phyloP scores from a whole-genome alignment of 2,888 invertebrate species.

The Zhuqinia jingwanae region DNA sequence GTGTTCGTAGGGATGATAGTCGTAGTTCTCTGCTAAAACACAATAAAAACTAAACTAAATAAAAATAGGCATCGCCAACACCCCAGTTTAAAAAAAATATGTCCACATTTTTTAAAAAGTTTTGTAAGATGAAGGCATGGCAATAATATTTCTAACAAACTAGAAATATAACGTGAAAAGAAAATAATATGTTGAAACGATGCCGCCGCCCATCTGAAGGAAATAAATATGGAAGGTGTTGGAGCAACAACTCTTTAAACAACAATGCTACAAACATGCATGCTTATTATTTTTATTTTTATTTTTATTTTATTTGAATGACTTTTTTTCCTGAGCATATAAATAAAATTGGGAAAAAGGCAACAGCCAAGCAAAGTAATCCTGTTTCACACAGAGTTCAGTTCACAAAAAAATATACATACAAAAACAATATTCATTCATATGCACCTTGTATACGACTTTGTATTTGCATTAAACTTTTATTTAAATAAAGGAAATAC shows the following conservation, averaged over 20 bases:
- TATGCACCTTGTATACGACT: neutral
- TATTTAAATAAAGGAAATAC: neutral
- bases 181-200: slow-evolving; percentile 44
- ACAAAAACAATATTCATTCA: slow-evolving; percentile 10
- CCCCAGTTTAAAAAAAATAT: too few relatives aligned
- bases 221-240: slow-evolving; percentile 56
- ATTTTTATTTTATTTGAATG: too few relatives aligned
- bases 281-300: too few relatives aligned
- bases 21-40: neutral
- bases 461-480: neutral
- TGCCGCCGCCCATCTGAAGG: slow-evolving; percentile 53
- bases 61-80: neutral
- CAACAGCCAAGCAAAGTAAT: neutral
- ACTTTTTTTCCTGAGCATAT: slow-evolving; percentile 40
- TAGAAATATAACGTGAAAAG: neutral
- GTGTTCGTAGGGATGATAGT: neutral
- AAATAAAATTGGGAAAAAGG: slow-evolving; percentile 33
- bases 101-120: neutral
- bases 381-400: slow-evolving; percentile 39
- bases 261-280: slow-evolving; percentile 25
- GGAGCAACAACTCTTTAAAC: neutral
- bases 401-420: slow-evolving; percentile 38
- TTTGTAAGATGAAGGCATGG: neutral
- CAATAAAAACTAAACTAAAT: neutral
- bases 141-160: too few relatives aligned